phyloP scores from a whole-genome alignment of 2,888 invertebrate species.

The Eristalis arbustorum region DNA sequence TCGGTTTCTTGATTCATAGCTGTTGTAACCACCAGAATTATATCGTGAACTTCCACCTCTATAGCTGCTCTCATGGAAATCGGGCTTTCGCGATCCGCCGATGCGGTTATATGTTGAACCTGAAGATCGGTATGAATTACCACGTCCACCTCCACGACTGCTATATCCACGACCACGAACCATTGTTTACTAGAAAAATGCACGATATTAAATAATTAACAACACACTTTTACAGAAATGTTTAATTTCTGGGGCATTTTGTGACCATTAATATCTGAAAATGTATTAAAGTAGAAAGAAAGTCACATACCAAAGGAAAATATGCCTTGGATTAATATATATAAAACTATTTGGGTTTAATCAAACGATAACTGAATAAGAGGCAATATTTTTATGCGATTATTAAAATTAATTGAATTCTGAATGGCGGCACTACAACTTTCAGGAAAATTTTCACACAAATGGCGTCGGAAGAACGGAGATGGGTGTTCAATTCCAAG shows the following conservation, averaged over 20 bases:
- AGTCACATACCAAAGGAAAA: background rate
- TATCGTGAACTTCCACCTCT: constrained; percentile 72
- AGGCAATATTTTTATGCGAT: background rate
- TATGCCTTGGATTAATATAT: background rate
- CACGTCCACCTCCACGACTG: constrained; percentile 73
- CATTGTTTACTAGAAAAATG: constrained; percentile 68
- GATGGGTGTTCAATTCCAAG: constrained; percentile 1
- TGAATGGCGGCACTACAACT: background rate
- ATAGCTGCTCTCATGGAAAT: constrained; percentile 75
- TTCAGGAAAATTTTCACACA: constrained; percentile 14
- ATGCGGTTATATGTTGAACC: constrained; percentile 74
- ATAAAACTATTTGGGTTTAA: background rate
- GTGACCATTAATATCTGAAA: background rate
- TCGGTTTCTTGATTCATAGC: constrained; percentile 74
- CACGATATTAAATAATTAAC: background rate
- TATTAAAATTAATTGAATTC: background rate
- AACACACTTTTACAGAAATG: background rate
- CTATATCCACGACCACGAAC: constrained; percentile 76
- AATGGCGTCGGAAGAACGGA: constrained; percentile 28
- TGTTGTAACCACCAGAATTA: constrained; percentile 73
- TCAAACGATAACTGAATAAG: background rate
- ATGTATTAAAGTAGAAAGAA: background rate
- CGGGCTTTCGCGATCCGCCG: constrained; percentile 76
- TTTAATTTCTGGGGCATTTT: background rate
- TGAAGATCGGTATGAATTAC: constrained; percentile 76